These are phyloP conservation scores for Calidris pugnax DNA, from an alignment of 2,113 vertebrate species.

Conservation along the genomic window DNA sequence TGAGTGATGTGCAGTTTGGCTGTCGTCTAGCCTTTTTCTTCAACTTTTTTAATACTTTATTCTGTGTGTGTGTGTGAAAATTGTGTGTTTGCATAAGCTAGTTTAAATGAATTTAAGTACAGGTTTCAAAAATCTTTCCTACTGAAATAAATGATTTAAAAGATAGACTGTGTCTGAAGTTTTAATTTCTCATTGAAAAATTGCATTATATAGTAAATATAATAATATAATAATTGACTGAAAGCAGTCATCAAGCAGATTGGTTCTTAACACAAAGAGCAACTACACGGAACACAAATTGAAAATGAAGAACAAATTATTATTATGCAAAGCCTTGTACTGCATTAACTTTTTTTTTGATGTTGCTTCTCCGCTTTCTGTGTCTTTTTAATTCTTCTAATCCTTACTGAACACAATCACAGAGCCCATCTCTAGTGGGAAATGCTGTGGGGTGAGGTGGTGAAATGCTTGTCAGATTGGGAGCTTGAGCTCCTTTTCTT, in stretches of 20 bases:
- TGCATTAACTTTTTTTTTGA: background rate
- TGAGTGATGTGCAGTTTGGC: conserved; percentile 84
- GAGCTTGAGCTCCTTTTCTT: background rate
- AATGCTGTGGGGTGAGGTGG: background rate
- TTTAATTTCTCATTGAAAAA: conserved; percentile 16
- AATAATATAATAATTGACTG: too few species aligned
- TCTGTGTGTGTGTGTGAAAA: conserved; percentile 68
- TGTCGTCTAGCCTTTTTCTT: conserved; percentile 68
- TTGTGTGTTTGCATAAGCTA: conserved; percentile 78
- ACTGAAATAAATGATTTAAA: conserved; percentile 84
- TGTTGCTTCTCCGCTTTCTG: background rate
- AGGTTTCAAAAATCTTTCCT: conserved; percentile 80
- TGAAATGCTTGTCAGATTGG: background rate
- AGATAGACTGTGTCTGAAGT: conserved; percentile 50
- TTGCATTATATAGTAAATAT: too few species aligned
- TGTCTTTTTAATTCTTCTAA: background rate
- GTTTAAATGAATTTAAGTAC: conserved; percentile 74
- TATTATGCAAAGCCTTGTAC: background rate
- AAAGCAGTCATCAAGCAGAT: background rate
- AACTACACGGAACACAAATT: background rate
- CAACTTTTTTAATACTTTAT: conserved; percentile 57
- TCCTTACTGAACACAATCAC: background rate
- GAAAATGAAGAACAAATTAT: background rate
- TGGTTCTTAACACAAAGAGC: background rate
- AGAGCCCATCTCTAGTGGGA: background rate